Base-by-base conservation (phyloP, 2,113 vertebrate genomes). In the Saccopteryx leptura region DNA sequence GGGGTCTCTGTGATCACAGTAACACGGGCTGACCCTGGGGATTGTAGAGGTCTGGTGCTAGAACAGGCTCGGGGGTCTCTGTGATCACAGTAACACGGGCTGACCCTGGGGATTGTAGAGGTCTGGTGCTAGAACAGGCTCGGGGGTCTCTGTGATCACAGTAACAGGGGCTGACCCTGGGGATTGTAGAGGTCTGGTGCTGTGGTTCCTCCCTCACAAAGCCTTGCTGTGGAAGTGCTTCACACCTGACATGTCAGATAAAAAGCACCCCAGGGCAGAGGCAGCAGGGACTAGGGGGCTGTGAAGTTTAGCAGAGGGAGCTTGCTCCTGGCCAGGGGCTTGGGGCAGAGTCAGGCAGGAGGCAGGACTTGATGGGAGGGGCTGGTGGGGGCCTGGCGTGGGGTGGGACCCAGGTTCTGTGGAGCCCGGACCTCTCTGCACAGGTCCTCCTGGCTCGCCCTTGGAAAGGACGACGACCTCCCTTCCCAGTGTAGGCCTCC, bases 321-420 rank as follows among this genome's bases (percentile, higher is more conserved):
- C 11, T 63, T 10, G 80, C 14, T n/a, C 18, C 23, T 28, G 65
- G 39, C 21, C 5, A 7, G 63, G 1, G 5, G 31, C 33, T 19
- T n/a, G 4, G 68, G 91, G 71, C 33, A 19, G 21, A 50, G 69
- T 72, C 28, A 28, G 15, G 8, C 50, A 21, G 1, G 21, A 33
- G 50, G 50, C 23, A 7, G 69, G 69, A 7, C 65, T 69, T 39
- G 9, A 50, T 4, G 28, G 69, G 9, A 19, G 69, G 9, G n/a
- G 19, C 7, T 50, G 50, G 5, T 14, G 39, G 31, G 12, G 33
- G 4, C 4, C 26, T 13, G 18, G 4, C 50, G 28, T 12, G n/a
- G n/a, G 28, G 13, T 5, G 4, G 68, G 7, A 12, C 10, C 10
- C 8, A 9, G 52, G 24, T 23, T 12, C 28, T 33, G 1, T 0